phyloP scores from a whole-genome alignment of 2,888 invertebrate species.

The Xiphydria camelus region DNA sequence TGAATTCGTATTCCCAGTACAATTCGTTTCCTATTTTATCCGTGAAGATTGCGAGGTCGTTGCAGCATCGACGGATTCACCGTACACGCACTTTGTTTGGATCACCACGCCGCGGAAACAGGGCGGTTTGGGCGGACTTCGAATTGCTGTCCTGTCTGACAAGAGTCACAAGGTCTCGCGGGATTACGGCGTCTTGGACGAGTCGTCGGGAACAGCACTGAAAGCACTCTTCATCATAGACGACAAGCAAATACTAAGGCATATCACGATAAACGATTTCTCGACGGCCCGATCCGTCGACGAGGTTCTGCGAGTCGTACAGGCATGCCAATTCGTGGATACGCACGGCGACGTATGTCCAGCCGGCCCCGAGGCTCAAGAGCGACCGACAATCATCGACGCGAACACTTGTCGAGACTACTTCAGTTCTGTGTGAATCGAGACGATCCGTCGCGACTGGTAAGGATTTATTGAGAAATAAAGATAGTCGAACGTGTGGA shows the following conservation, averaged over 20 bases:
- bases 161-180: slow-evolving; percentile 81
- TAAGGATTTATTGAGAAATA: no score
- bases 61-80: slow-evolving; percentile 40
- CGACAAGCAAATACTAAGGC: slow-evolving; percentile 78
- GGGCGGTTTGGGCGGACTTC: slow-evolving; percentile 89
- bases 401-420: slow-evolving; percentile 13
- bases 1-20: not conserved
- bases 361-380: slow-evolving; percentile 16
- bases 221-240: slow-evolving; percentile 95
- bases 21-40: slow-evolving; percentile 3
- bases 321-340: slow-evolving; percentile 94
- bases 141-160: slow-evolving; percentile 90
- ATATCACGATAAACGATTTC: slow-evolving; percentile 92
- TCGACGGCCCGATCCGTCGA: slow-evolving; percentile 91
- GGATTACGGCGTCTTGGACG: slow-evolving; percentile 86
- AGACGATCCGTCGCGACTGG: not conserved
- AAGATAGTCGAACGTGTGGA: no score
- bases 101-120: slow-evolving; percentile 36
- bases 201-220: slow-evolving; percentile 85
- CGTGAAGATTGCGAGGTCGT: slow-evolving; percentile 32
- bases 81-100: slow-evolving; percentile 38
- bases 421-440: slow-evolving; percentile 11
- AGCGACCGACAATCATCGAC: not conserved
- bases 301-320: slow-evolving; percentile 88
- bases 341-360: slow-evolving; percentile 73